Evolutionary conservation across 1,140 invertebrate genomes (phyloP), one percentile per base, ranked within the genome.

Genomic region (Atta texana): DNA sequence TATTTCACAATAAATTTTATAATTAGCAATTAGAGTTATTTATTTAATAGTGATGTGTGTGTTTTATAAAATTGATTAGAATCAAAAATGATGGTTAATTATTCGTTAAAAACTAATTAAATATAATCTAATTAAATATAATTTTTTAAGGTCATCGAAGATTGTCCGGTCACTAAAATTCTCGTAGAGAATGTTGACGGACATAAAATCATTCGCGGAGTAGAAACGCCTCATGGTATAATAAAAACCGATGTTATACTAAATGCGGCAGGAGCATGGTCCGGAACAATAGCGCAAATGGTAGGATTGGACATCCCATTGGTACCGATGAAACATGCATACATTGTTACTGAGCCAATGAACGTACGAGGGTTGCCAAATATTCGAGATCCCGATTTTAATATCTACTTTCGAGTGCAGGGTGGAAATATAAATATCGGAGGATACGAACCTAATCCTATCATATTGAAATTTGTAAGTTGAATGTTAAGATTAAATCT

Each of bases 361-460:
- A 96, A 97, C 10, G 96, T 98, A 0, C 95, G 97, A 59, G 96
- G 96, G 14, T 95, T 97, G 87, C 98, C 98, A 3, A 98, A 98
- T 91, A 96, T 98, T 21, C 94, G 98, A 81, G 98, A 98, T 94
- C 97, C 98, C 89, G 98, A 99, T 94, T 96, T 96, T 6, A 97
- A 96, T 44, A 95, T 98, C n/a, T 98, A 98, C 92, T 97, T 98
- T 77, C 96, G 97, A 87, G 96, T 98, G 0, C 98, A 98, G 90
- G 98, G 98, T 6, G 97, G 98, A 88, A 96, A 97, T 0, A 96
- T 98, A 12, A 96, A 96, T 85, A 96, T 98, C 87, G 98, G 98
- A n/a, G 98, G 98, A 24, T 99, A 98, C 92, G 98, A 99, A 94
- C 93, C 95, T 0, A 98, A 98, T 94, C 98, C 98, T 0, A 96